Conservation (phyloP, 2,888 invertebrate species). For the Thera obeliscata region DNA sequence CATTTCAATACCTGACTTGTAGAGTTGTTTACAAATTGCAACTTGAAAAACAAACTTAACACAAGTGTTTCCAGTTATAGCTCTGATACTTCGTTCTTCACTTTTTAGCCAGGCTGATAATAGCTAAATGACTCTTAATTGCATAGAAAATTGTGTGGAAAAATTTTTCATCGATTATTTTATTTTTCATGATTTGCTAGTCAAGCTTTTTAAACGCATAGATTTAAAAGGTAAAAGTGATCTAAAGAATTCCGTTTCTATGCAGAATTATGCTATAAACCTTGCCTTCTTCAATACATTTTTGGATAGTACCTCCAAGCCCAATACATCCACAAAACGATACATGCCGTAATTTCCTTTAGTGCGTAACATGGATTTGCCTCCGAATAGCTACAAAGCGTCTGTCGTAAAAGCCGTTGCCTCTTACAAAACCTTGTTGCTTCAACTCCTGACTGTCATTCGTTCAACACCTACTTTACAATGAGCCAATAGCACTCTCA, state of each 20-base stretch:
- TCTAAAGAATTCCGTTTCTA: too few relatives aligned
- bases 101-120: too few relatives aligned
- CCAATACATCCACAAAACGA: neutral
- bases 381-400: slow-evolving; percentile 2
- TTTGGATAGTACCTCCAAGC: neutral
- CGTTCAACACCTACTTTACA: slow-evolving; percentile 27
- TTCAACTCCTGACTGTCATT: slow-evolving; percentile 39
- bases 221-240: too few relatives aligned
- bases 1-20: slow-evolving; percentile 36
- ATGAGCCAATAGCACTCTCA: slow-evolving; percentile 38
- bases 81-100: slow-evolving; percentile 9
- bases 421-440: slow-evolving; percentile 41
- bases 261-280: too few relatives aligned
- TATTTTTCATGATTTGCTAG: too few relatives aligned
- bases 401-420: slow-evolving; percentile 17
- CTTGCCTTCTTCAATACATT: too few relatives aligned
- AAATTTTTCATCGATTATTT: too few relatives aligned
- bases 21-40: slow-evolving; percentile 36
- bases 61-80: slow-evolving; percentile 17
- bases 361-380: neutral
- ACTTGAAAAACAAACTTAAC: slow-evolving; percentile 28
- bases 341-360: neutral
- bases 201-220: too few relatives aligned
- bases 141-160: too few relatives aligned
- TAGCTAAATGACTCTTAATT: too few relatives aligned